Conservation (phyloP, 2,888 invertebrate genomes). For the Mactromeris polynyma region DNA sequence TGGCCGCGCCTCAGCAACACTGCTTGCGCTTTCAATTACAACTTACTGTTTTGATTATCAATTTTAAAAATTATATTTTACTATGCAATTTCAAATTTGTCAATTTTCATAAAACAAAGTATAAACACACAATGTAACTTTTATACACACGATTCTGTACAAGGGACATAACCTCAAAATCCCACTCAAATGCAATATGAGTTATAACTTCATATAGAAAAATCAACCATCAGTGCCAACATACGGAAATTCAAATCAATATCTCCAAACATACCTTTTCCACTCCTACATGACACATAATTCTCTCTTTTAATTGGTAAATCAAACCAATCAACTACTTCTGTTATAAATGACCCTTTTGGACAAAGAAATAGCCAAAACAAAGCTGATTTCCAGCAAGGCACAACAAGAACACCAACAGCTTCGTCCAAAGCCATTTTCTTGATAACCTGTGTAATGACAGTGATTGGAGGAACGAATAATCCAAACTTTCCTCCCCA, state of each 20-base stretch:
- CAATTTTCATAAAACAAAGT: too few species aligned
- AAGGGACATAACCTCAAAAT: too few species aligned
- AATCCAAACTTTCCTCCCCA: slow-evolving; percentile 49
- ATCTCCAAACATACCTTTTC: neutral
- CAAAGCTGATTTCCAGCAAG: slow-evolving; percentile 55
- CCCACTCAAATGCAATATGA: too few species aligned
- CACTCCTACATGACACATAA: slow-evolving; percentile 37
- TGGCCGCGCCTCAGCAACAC: too few species aligned
- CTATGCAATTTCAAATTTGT: too few species aligned
- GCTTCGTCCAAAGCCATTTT: slow-evolving; percentile 39
- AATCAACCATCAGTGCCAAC: too few species aligned
- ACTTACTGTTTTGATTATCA: too few species aligned
- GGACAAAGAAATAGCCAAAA: slow-evolving; percentile 49
- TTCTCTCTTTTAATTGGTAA: slow-evolving; percentile 31
- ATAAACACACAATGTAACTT: too few species aligned
- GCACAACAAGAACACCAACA: slow-evolving; percentile 46
- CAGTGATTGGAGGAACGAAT: slow-evolving; percentile 53
- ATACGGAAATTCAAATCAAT: neutral
- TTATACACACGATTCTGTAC: too few species aligned
- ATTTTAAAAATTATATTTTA: too few species aligned
- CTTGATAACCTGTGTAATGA: slow-evolving; percentile 34
- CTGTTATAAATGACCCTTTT: neutral
- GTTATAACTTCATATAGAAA: too few species aligned
- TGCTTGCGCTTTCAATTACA: too few species aligned
- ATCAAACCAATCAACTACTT: slow-evolving; percentile 13